A percentile compares a stretch with the other conserved stretches of the same genome.
Conservation (phyloP, 1,140 invertebrate genomes). For the Drosophila miranda region DNA sequence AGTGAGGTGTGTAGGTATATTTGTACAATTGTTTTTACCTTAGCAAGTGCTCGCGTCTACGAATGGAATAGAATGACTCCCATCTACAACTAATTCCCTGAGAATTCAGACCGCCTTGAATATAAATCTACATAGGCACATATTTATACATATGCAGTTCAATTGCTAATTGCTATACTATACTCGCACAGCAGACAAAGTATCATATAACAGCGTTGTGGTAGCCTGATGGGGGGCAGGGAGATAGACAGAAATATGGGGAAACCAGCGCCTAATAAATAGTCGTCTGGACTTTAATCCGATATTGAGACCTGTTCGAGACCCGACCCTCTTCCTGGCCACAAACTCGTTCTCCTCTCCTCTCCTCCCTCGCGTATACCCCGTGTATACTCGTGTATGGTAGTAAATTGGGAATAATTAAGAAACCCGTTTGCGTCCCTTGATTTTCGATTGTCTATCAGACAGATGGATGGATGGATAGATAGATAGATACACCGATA, state of each 20-base stretch:
- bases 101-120: conserved; percentile 20
- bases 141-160: conserved; percentile 14
- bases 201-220: conserved; percentile 42
- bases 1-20: conserved; percentile 1
- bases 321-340: conserved; percentile 11
- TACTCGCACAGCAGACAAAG: conserved; percentile 3
- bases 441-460: not conserved
- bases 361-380: not conserved
- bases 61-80: too few relatives aligned
- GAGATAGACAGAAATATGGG: conserved; percentile 8
- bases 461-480: not conserved
- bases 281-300: not conserved
- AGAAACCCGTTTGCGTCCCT: conserved; percentile 25
- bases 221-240: conserved; percentile 10
- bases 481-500: too few relatives aligned
- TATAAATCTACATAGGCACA: conserved; percentile 20
- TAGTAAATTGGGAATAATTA: conserved; percentile 24
- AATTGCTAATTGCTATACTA: conserved; percentile 51
- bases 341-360: conserved; percentile 19
- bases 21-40: conserved; percentile 42
- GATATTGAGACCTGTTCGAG: not conserved
- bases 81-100: not conserved
- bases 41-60: too few relatives aligned
- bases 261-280: conserved; percentile 33
- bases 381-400: conserved; percentile 1